Conservation (phyloP, 2,888 invertebrate species). For the Diabrotica balteata region DNA sequence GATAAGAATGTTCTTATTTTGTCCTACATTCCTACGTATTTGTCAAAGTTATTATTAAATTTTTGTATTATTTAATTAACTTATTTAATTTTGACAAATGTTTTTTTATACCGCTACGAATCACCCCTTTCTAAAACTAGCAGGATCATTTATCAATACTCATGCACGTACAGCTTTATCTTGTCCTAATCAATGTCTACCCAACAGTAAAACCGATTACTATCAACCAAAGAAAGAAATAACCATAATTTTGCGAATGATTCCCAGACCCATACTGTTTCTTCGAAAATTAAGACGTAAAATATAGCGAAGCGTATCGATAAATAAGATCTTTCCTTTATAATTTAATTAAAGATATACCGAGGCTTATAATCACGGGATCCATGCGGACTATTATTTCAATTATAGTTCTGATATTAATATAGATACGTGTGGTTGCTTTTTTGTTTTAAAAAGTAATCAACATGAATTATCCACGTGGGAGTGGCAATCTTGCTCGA, state of each 20-base stretch:
- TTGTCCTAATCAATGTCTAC: not conserved
- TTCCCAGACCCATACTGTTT: constrained; percentile 16
- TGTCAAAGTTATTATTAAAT: too few relatives aligned
- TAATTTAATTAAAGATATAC: constrained; percentile 19
- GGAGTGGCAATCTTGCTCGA: too few relatives aligned
- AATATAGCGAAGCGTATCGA: constrained; percentile 29
- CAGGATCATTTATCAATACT: too few relatives aligned
- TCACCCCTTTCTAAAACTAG: too few relatives aligned
- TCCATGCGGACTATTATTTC: constrained; percentile 29
- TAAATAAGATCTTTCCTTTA: constrained; percentile 22
- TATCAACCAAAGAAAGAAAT: not conserved
- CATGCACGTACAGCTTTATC: too few relatives aligned
- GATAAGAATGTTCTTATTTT: too few relatives aligned
- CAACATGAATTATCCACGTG: too few relatives aligned
- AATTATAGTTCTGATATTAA: constrained; percentile 21
- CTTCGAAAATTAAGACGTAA: constrained; percentile 26
- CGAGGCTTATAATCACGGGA: constrained; percentile 26
- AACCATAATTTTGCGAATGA: not conserved
- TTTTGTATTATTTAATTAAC: too few relatives aligned
- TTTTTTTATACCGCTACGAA: too few relatives aligned
- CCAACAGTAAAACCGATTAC: constrained; percentile 12
- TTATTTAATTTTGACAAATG: too few relatives aligned
- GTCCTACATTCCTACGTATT: too few relatives aligned
- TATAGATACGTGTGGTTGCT: not conserved
- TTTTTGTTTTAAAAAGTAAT: too few relatives aligned